phyloP scores from a whole-genome alignment of 2,113 vertebrate species.

The Lophura nycthemera region DNA sequence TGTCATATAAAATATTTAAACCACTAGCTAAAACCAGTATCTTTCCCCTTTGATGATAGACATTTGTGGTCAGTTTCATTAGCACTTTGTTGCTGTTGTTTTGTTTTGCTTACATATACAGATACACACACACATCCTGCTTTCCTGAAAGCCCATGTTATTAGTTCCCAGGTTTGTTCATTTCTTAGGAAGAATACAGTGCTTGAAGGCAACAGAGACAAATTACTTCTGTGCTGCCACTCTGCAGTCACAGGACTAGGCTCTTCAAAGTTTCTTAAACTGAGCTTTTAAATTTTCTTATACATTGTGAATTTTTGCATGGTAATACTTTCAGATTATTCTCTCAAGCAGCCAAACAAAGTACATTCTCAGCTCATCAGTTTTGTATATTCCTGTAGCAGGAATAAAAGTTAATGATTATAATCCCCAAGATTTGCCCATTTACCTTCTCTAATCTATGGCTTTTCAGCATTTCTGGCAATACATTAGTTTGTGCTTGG shows the following conservation, averaged over 20 bases:
- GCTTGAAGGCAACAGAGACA: not conserved
- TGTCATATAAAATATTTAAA: not conserved
- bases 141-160: not conserved
- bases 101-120: not conserved
- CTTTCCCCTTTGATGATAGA: not conserved
- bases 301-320: not conserved
- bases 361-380: not conserved
- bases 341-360: not conserved
- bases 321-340: not conserved
- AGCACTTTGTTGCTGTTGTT: not conserved
- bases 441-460: not conserved
- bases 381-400: not conserved
- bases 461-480: not conserved
- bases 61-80: not conserved
- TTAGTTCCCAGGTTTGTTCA: not conserved
- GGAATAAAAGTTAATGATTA: not conserved
- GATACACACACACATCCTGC: accelerated
- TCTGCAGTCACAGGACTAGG: not conserved
- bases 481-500: not conserved
- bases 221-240: not conserved
- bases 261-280: not conserved
- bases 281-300: not conserved
- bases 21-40: not conserved
- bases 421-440: not conserved
- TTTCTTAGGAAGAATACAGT: not conserved